These are phyloP conservation scores for Aplocera efformata DNA, from an alignment of 2,888 invertebrate genomes.

Conservation along the genomic window DNA sequence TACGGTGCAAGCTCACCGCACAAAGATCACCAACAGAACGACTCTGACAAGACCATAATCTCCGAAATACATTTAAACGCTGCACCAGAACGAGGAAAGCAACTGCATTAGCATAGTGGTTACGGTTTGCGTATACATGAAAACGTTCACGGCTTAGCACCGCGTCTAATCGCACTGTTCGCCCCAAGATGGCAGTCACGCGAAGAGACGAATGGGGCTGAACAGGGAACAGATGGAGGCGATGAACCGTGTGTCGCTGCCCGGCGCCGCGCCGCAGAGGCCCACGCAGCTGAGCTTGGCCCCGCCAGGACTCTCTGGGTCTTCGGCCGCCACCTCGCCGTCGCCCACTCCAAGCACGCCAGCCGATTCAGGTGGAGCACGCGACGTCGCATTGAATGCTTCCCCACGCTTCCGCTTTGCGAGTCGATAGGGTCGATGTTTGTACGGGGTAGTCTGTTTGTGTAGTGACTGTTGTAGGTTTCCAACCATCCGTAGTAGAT, in stretches of 20 bases:
- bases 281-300: constrained; percentile 74
- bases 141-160: constrained; percentile 48
- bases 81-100: no score
- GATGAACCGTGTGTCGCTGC: constrained; percentile 74
- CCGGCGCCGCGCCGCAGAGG: constrained; percentile 51
- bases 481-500: constrained; percentile 6
- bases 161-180: constrained; percentile 70
- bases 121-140: constrained; percentile 32
- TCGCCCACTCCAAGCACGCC: constrained; percentile 79
- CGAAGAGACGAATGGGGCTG: constrained; percentile 80
- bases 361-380: constrained; percentile 75
- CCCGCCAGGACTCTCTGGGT: constrained; percentile 44
- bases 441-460: constrained; percentile 20
- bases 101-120: neutral
- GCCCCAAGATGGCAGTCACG: constrained; percentile 80
- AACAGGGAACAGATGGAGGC: constrained; percentile 80
- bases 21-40: neutral
- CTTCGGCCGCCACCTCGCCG: constrained; percentile 68
- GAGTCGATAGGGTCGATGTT: constrained; percentile 23
- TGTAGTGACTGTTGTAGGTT: constrained; percentile 16
- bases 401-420: constrained; percentile 40
- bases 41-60: no score
- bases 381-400: constrained; percentile 51
- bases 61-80: no score
- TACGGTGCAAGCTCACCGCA: constrained; percentile 6